Evolutionary conservation across 2,113 vertebrate species (phyloP).

Genomic region (Psilopogon haemacephalus): DNA sequence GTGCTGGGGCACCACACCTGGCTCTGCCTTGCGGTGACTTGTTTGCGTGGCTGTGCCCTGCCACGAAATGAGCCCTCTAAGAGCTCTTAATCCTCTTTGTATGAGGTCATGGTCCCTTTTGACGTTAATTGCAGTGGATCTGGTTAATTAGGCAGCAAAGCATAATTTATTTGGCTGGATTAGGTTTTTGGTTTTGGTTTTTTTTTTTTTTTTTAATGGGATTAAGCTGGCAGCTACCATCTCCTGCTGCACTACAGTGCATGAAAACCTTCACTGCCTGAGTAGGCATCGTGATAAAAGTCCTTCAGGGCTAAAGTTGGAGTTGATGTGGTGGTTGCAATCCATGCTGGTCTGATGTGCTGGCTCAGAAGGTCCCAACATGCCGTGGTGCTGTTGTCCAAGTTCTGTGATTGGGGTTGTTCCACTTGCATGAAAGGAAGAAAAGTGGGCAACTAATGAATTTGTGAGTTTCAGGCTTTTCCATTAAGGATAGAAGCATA

Average conservation of each 20-base stretch:
- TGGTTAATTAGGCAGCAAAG: conserved; percentile 26
- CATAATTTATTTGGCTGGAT: background rate
- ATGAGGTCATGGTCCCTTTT: background rate
- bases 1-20: background rate
- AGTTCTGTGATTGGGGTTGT: background rate
- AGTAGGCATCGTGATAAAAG: background rate
- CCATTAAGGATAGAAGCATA: no score
- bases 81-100: background rate
- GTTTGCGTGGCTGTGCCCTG: background rate
- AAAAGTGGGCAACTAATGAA: background rate
- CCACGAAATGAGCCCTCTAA: background rate
- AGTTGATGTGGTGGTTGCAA: no score
- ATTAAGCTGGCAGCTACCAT: background rate
- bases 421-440: background rate
- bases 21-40: conserved; percentile 29
- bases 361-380: background rate
- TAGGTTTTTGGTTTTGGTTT: no score
- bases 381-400: rapidly evolving
- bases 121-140: conserved; percentile 20
- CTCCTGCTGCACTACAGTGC: background rate
- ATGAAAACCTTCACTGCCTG: rapidly evolving
- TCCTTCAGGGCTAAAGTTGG: background rate
- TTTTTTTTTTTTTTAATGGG: background rate
- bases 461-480: background rate
- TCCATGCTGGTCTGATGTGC: background rate